These are phyloP conservation scores for Sciurus carolinensis DNA, from an alignment of 2,797 vertebrate genomes.

Conservation along the genomic window DNA sequence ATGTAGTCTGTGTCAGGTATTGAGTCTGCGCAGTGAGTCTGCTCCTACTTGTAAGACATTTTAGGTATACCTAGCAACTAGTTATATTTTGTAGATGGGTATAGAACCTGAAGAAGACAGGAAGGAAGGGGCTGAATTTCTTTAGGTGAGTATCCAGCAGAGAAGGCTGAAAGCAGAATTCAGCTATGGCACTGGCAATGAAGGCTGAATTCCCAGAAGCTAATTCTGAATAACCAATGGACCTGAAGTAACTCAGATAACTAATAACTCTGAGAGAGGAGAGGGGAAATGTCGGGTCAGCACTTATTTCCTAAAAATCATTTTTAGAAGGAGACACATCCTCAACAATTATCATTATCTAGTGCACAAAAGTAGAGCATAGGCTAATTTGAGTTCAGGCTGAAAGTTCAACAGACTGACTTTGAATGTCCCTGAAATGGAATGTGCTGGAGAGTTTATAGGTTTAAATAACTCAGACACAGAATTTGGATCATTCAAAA, in stretches of 20 bases:
- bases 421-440: background rate
- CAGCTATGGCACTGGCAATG: no score
- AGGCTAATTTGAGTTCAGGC: constrained; percentile 53
- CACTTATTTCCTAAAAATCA: background rate
- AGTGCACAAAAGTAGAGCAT: background rate
- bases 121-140: background rate
- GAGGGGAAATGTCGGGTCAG: background rate
- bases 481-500: constrained; percentile 28
- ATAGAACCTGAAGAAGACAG: background rate
- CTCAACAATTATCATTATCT: constrained; percentile 23
- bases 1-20: background rate
- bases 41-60: background rate
- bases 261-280: background rate
- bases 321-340: background rate
- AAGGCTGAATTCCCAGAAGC: background rate
- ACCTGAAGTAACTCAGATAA: constrained; percentile 16
- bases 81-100: background rate
- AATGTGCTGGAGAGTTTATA: background rate
- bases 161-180: background rate
- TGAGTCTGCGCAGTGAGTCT: background rate
- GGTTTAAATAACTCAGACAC: background rate
- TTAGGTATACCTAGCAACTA: background rate
- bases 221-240: background rate
- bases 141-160: background rate
- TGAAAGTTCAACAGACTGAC: constrained; percentile 26